Evolutionary conservation across 2,888 invertebrate species (phyloP), one percentile per base, ranked within the genome.

Genomic region (Calameuta idolon): DNA sequence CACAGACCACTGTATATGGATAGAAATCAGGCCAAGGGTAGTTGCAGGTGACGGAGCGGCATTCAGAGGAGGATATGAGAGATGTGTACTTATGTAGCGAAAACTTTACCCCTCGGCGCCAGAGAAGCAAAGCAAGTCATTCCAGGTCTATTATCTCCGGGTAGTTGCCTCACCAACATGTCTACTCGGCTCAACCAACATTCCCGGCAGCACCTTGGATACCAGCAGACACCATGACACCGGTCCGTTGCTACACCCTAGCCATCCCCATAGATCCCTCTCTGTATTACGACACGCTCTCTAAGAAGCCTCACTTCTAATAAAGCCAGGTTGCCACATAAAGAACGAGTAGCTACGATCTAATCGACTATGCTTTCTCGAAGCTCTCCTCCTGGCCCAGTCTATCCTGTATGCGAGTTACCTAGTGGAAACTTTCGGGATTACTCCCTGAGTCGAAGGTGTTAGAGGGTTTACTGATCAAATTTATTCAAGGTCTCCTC

Each of bases 91-190:
- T 23, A 55, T 55, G 55, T 55, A 55, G 55, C 31, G 33, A 71
- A 71, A 71, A 71, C 71, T 15, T 71, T 71, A 33, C 71, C 31
- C 71, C 71, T 33, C 71, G 71, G 31, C 12, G 71, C 71, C 71
- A 31, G 71, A 33, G 33, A 71, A 71, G 71, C 71, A 15, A 71
- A 33, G 33, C 71, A 71, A 71, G 71, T 71, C 71, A 71, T 71
- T 71, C 33, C 31, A 33, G 71, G 71, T 71, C 71, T 33, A 71
- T 71, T 71, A 71, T 71, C 71, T 71, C 71, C 33, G 31, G 71
- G 71, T 71, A 31, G 71, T 71, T 71, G 71, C 71, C 31, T 71
- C 71, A 33, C 33, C 71, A 33, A 11, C 71, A 31, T 71, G 9
- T 2, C 71, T 33, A 15, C 31, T 71, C 33, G 31, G 31, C 71